These are phyloP conservation scores for Danionella dracula DNA, from an alignment of 2,797 vertebrate species.

Conservation along the genomic window DNA sequence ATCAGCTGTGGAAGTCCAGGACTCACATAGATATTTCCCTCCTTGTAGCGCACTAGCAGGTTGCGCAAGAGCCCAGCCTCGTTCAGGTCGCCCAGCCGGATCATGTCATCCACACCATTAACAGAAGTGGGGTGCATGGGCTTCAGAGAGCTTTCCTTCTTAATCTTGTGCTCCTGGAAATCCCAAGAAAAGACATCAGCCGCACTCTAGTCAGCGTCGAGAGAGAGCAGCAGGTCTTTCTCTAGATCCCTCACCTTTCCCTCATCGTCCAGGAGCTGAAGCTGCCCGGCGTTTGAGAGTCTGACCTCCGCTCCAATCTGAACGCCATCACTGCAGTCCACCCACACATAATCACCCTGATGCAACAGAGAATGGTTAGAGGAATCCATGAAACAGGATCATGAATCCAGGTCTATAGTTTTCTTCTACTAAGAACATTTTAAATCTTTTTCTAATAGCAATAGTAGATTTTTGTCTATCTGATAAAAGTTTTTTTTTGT, in stretches of 20 bases:
- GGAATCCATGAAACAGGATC: too few relatives aligned
- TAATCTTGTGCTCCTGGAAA: conserved; percentile 82
- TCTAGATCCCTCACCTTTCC: conserved; percentile 78
- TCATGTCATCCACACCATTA: conserved; percentile 94
- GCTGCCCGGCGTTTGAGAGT: conserved; percentile 72
- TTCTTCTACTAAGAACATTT: too few relatives aligned
- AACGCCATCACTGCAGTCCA: conserved; percentile 69
- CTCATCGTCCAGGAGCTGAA: conserved; percentile 87
- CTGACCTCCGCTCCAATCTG: conserved; percentile 84
- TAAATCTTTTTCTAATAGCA: too few relatives aligned
- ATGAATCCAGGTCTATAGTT: too few relatives aligned
- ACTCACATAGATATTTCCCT: conserved; percentile 92
- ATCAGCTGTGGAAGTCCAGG: background rate
- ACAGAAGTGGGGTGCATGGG: conserved; percentile 87
- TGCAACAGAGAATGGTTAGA: background rate
- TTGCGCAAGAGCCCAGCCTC: conserved; percentile 93
- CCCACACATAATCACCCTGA: conserved; percentile 93
- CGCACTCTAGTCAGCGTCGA: conserved; percentile 13
- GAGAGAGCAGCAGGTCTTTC: background rate
- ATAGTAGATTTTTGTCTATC: too few relatives aligned
- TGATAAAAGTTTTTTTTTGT: too few relatives aligned
- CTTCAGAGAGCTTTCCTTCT: conserved; percentile 60
- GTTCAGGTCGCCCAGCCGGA: conserved; percentile 83
- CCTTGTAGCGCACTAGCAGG: conserved; percentile 87
- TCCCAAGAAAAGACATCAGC: background rate